These are phyloP conservation scores for Bugulina stolonifera DNA, from an alignment of 2,888 invertebrate species.

Conservation along the genomic window DNA sequence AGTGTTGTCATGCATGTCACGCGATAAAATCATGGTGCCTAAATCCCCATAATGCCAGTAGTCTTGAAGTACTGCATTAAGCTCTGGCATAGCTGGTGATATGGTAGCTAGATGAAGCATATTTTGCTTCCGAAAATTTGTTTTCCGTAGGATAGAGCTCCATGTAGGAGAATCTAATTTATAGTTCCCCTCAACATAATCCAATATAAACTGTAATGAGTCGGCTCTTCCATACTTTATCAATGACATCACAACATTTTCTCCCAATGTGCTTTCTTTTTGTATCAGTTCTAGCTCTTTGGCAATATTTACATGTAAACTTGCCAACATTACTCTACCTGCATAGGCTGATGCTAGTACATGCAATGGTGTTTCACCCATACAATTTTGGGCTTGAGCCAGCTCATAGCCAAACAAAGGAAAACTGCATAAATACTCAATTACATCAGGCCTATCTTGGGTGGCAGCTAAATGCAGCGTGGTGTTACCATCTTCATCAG, in stretches of 20 bases:
- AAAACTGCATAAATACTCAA: neutral
- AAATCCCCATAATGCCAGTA: neutral
- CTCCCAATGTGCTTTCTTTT: neutral
- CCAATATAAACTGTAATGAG: neutral
- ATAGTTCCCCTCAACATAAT: neutral
- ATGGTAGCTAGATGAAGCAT: neutral
- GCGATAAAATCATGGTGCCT: neutral
- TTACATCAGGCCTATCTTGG: neutral
- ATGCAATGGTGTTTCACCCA: neutral
- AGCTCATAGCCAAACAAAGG: neutral
- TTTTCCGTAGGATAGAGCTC: neutral
- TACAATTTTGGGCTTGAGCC: neutral
- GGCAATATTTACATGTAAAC: neutral
- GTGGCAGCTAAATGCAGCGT: neutral
- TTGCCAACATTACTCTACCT: neutral
- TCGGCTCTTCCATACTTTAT: neutral
- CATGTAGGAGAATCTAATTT: neutral
- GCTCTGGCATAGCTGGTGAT: neutral
- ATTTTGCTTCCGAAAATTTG: neutral
- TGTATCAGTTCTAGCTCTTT: neutral
- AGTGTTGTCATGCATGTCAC: neutral
- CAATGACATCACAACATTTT: neutral
- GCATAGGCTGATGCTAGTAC: neutral
- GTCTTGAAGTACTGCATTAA: neutral
- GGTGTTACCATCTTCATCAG: neutral